phyloP scores from a whole-genome alignment of 2,888 invertebrate genomes.

The Chrysolina oricalcia region DNA sequence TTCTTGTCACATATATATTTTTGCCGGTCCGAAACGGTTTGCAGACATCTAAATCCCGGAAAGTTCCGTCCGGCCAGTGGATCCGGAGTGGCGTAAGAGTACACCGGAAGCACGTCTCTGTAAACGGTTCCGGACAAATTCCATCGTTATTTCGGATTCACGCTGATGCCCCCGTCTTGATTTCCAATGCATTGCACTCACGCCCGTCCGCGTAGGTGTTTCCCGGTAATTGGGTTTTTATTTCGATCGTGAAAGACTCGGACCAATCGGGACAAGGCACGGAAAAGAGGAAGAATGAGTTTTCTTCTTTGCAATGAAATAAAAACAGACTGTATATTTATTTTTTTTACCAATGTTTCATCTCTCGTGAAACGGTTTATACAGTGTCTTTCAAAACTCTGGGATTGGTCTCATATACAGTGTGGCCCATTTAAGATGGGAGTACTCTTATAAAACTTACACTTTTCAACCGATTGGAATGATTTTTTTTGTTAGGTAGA shows the following conservation, averaged over 20 bases:
- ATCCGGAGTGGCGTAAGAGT: constrained; percentile 46
- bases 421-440: too few species aligned
- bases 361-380: too few species aligned
- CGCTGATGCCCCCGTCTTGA: constrained; percentile 39
- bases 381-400: too few species aligned
- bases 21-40: background rate
- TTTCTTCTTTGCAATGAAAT: background rate
- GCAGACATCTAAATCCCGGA: constrained; percentile 24
- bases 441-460: too few species aligned
- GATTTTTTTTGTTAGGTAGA: too few species aligned
- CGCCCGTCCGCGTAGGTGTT: constrained; percentile 30
- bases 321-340: too few species aligned
- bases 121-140: constrained; percentile 59
- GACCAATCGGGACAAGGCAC: background rate
- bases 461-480: too few species aligned
- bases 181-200: constrained; percentile 44
- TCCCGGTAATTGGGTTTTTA: constrained; percentile 44
- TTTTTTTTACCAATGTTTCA: too few species aligned
- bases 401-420: too few species aligned
- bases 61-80: constrained; percentile 52
- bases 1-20: constrained; percentile 6
- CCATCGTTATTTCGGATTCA: constrained; percentile 47
- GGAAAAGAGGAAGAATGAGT: background rate
- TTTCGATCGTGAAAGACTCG: constrained; percentile 12
- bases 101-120: constrained; percentile 49